Conservation (phyloP, 2,113 vertebrate species). For the Tupaia tana region DNA sequence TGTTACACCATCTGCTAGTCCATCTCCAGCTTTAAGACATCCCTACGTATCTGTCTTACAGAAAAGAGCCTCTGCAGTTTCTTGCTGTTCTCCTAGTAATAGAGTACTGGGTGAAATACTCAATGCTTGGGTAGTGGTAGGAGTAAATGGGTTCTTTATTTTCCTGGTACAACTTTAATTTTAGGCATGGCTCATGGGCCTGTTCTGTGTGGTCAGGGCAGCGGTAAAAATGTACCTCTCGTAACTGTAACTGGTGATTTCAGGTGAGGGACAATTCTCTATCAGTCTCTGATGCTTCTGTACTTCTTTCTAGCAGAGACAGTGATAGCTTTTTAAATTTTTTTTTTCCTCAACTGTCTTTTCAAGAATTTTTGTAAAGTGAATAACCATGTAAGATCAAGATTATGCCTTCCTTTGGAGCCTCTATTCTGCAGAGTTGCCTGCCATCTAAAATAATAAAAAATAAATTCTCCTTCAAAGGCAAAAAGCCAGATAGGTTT, state of each 20-base stretch:
- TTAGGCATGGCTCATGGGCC: background rate
- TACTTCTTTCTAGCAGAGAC: background rate
- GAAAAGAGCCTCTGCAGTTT: background rate
- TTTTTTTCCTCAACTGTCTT: background rate
- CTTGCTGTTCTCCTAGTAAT: background rate
- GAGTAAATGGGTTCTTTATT: background rate
- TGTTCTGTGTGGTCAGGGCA: too few relatives aligned
- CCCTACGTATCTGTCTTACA: background rate
- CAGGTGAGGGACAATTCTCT: background rate
- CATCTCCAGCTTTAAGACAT: background rate
- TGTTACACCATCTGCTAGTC: too few relatives aligned
- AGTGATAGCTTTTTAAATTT: background rate
- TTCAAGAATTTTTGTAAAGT: background rate
- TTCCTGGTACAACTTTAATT: background rate
- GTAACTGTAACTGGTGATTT: background rate
- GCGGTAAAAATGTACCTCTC: too few relatives aligned
- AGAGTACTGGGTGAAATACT: too few relatives aligned
- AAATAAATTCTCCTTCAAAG: background rate
- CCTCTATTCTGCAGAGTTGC: background rate
- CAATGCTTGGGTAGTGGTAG: too few relatives aligned
- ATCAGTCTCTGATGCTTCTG: background rate
- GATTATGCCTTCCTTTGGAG: background rate
- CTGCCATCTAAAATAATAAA: background rate
- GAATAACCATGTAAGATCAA: background rate
- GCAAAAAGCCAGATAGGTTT: background rate